A percentile compares a stretch with the other conserved stretches of the same genome.
These are phyloP conservation scores for Psix sp. DNA, from an alignment of 1,140 invertebrate genomes.

Conservation along the genomic window DNA sequence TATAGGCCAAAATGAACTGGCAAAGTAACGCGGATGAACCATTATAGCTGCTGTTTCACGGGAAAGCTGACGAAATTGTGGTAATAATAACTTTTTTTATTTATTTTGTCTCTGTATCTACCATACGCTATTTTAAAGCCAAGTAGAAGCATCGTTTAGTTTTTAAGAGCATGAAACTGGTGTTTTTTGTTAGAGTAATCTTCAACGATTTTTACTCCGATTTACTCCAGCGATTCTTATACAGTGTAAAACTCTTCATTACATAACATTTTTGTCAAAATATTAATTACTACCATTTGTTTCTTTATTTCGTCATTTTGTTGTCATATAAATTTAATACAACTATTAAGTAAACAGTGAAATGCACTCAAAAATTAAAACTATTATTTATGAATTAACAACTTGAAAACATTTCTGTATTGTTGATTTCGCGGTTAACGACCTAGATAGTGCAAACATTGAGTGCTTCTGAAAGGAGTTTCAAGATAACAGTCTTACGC, in stretches of 20 bases:
- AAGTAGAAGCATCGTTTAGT: slow-evolving; percentile 26
- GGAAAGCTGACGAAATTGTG: slow-evolving; percentile 35
- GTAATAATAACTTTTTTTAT: slow-evolving; percentile 46
- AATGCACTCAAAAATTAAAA: no score
- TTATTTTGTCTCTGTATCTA: slow-evolving; percentile 22
- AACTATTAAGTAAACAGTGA: no score
- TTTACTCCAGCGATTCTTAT: slow-evolving; percentile 16
- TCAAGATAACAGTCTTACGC: slow-evolving; percentile 55
- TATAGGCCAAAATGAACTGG: slow-evolving; percentile 30
- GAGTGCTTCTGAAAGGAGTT: slow-evolving; percentile 40
- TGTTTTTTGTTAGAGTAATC: slow-evolving; percentile 35
- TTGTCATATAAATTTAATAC: no score
- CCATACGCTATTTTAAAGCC: slow-evolving; percentile 19
- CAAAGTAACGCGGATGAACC: slow-evolving; percentile 26
- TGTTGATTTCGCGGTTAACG: slow-evolving; percentile 50
- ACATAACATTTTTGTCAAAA: no score
- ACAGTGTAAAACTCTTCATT: no score
- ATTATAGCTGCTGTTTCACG: slow-evolving; percentile 28
- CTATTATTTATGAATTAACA: no score
- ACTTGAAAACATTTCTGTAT: slow-evolving; percentile 43
- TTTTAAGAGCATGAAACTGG: slow-evolving; percentile 29
- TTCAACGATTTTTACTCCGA: slow-evolving; percentile 22
- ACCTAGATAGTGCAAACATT: slow-evolving; percentile 51
- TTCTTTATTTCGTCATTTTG: no score
- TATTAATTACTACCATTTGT: no score